Base-by-base conservation (phyloP, 2,113 vertebrate species). In the Gymnogyps californianus region DNA sequence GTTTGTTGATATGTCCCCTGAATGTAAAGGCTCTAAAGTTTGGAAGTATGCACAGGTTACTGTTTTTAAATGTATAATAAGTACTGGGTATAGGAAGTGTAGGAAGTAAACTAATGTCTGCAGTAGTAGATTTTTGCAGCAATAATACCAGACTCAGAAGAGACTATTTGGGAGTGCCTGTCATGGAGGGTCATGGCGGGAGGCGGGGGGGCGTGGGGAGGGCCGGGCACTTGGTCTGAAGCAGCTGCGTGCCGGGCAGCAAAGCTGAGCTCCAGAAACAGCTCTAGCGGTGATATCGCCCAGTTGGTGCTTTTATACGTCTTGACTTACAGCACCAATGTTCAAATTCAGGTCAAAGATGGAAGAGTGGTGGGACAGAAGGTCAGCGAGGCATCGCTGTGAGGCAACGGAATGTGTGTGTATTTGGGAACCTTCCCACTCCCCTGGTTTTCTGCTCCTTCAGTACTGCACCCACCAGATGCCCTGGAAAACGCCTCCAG, bases 111-210 rank as follows among this genome's bases (percentile, higher is more conserved):
- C 78, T 1, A 1, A 24, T 18, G 58, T 81, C 59, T 92, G 61
- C 61, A 66, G 84, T 69, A 83, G 38, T 69, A 61, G 96, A 42
- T 95, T 96, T 97, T 93, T 91, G 76, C 31, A 69, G 79, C 34
- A 54, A 32, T 79, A 84, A 59, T 82, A 36, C 15, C 15, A 38
- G 17, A 42, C 95, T 96, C 54, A n/a, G 42, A 87, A 87, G 93
- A 87, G 82, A 67, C 82, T 78, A 20, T 72, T 64, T 93, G 87
- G 92, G 54, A 89, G 76, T 85, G 89, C 91, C 62, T 4, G 24
- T 34, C 58, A 16, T 84, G 61, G 54, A 72, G 59, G 95, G 88
- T 70, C n/a, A 4, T 18, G 13, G 31, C 12, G 12, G 65, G 18
- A 25, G 38, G 67, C 25, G 7, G 52, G 32, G 52, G 22, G 18